Percentiles rank a stretch among this genome's conserved stretches.
These are phyloP conservation scores for Chrysemys picta DNA, from an alignment of 2,113 vertebrate species.

Conservation along the genomic window DNA sequence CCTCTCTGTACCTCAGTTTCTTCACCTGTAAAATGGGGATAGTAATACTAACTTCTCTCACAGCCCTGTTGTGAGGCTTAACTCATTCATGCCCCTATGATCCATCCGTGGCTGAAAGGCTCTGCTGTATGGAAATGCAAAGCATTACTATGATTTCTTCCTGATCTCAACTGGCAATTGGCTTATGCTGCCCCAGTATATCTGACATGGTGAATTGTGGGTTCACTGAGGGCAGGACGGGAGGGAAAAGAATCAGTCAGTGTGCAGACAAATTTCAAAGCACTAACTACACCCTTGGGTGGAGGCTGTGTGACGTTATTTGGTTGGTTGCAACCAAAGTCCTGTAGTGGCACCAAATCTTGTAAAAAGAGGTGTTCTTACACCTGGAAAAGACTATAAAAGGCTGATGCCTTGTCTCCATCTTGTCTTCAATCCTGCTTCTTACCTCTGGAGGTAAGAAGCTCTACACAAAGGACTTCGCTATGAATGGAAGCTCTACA, in stretches of 20 bases:
- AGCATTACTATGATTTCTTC: not conserved
- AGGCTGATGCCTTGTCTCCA: no score
- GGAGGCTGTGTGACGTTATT: no score
- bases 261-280: not conserved
- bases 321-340: no score
- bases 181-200: not conserved
- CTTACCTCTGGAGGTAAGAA: no score
- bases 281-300: not conserved
- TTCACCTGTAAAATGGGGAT: not conserved
- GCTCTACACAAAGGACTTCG: no score
- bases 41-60: not conserved
- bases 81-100: not conserved
- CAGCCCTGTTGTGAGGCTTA: not conserved
- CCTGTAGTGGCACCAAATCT: no score
- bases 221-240: not conserved
- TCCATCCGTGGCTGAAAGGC: not conserved
- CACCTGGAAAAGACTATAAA: no score
- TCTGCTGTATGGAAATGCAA: not conserved
- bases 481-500: no score
- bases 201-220: not conserved
- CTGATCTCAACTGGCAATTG: not conserved
- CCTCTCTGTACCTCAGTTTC: not conserved
- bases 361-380: no score
- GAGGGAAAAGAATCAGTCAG: not conserved
- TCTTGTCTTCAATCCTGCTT: no score